Conservation (phyloP, 2,113 vertebrate genomes). For the Malurus elegans region DNA sequence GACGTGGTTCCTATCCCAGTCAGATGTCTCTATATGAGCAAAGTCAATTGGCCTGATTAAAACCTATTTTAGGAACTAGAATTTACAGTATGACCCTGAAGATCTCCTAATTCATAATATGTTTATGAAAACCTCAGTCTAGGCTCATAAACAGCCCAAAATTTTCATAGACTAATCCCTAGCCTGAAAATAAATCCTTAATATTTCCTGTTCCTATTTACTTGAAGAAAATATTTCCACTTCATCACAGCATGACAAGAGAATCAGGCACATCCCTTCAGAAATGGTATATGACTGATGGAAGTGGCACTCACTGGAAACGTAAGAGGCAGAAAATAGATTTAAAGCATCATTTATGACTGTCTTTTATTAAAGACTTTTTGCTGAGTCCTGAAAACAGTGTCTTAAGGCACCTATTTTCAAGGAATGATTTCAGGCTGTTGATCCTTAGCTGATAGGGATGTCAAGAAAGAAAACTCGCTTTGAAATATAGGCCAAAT, state of each 20-base stretch:
- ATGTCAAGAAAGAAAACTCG: neutral
- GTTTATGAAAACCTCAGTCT: neutral
- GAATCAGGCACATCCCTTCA: neutral
- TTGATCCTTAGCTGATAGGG: neutral
- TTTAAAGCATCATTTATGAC: neutral
- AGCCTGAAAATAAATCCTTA: neutral
- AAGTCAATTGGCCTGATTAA: neutral
- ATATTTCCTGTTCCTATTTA: neutral
- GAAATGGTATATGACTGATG: rapidly evolving
- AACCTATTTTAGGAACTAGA: neutral
- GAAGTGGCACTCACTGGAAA: neutral
- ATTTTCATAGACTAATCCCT: neutral
- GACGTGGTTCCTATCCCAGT: neutral
- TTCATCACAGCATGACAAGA: rapidly evolving
- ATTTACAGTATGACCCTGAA: neutral
- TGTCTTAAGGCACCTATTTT: neutral
- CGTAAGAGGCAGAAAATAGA: neutral
- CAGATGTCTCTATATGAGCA: neutral
- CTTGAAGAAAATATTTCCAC: neutral
- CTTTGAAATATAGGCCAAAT: neutral
- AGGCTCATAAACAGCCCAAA: neutral
- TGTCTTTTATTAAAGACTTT: neutral
- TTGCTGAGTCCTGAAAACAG: neutral
- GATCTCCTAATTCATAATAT: neutral
- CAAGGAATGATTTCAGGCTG: neutral